These are phyloP conservation scores for Isoperla grammatica DNA, from an alignment of 2,888 invertebrate genomes.

Conservation along the genomic window DNA sequence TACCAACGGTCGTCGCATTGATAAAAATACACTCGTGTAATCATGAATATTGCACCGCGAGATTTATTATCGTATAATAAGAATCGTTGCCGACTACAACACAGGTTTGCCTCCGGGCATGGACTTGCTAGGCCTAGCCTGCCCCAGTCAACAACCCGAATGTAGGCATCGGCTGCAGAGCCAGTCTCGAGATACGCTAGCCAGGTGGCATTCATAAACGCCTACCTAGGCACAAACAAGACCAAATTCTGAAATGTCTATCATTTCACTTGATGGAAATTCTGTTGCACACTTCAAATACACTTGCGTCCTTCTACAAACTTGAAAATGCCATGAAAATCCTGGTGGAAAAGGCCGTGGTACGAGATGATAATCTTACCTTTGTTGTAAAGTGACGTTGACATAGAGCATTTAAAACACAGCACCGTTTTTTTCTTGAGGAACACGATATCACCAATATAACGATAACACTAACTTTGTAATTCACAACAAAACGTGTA, in stretches of 20 bases:
- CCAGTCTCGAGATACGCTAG: background rate
- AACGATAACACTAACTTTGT: too few relatives aligned
- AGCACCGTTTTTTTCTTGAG: background rate
- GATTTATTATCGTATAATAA: too few relatives aligned
- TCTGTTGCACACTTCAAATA: too few relatives aligned
- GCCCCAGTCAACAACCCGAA: conserved; percentile 23
- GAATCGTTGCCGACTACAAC: too few relatives aligned
- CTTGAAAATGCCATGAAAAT: too few relatives aligned
- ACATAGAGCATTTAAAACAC: background rate
- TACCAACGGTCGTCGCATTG: too few relatives aligned
- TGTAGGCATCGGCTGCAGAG: background rate
- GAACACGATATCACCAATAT: background rate
- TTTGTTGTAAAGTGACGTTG: conserved; percentile 1
- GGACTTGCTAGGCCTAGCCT: conserved; percentile 9
- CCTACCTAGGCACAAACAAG: background rate
- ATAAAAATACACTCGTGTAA: too few relatives aligned
- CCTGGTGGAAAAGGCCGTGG: too few relatives aligned
- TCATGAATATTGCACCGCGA: too few relatives aligned
- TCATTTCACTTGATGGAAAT: too few relatives aligned
- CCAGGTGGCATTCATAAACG: conserved; percentile 8
- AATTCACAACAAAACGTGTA: background rate
- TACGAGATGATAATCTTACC: background rate
- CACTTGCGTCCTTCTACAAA: too few relatives aligned
- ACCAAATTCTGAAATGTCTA: too few relatives aligned
- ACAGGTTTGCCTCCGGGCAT: background rate